A percentile compares a stretch with the other conserved stretches of the same genome.
phyloP scores from a whole-genome alignment of 1,140 invertebrate species.

The Pachyrhynchus sulphureomaculatus region DNA sequence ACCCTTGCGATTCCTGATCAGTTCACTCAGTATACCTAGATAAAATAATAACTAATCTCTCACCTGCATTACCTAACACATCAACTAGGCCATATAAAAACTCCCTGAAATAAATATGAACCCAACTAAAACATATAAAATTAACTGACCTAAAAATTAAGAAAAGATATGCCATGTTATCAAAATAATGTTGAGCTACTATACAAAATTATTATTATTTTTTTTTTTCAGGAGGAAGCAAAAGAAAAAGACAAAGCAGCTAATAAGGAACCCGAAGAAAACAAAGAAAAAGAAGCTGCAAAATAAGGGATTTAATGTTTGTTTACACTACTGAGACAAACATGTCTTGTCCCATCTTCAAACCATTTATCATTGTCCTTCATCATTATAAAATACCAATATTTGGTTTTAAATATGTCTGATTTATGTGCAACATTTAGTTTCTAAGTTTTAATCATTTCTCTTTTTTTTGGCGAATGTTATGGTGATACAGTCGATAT shows the following conservation, averaged over 20 bases:
- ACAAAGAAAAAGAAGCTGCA: constrained; percentile 67
- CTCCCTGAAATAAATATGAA: no score
- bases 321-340: constrained; percentile 40
- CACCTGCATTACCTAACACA: no score
- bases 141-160: no score
- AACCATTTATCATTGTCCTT: constrained; percentile 22
- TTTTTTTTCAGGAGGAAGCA: constrained; percentile 57
- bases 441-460: constrained; percentile 36
- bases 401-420: constrained; percentile 31
- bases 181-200: no score
- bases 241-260: constrained; percentile 68
- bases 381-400: constrained; percentile 29
- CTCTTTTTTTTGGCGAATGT: not conserved
- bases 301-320: constrained; percentile 52
- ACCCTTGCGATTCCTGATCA: no score
- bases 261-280: constrained; percentile 68
- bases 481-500: not conserved
- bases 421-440: constrained; percentile 45
- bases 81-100: no score
- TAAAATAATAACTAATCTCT: no score
- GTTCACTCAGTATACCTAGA: no score
- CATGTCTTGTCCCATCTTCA: constrained; percentile 2
- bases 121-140: no score
- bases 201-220: no score
- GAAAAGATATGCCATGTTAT: no score